Conservation (phyloP, 1,140 invertebrate species). For the Hetaerina americana region DNA sequence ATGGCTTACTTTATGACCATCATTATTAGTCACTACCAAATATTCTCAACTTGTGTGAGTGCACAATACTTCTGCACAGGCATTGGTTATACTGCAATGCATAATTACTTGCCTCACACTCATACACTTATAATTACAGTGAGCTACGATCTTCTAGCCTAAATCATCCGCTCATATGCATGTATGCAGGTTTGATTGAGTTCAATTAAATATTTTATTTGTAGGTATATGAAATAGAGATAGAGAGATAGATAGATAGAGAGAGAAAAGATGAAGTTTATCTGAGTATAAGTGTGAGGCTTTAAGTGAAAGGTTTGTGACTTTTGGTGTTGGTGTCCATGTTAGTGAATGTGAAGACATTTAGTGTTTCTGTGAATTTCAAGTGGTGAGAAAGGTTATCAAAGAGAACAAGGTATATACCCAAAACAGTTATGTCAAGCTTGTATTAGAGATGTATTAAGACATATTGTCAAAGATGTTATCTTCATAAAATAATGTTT, state of each 20-base stretch:
- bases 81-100: not conserved
- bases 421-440: not conserved
- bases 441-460: not conserved
- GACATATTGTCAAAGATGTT: too few relatives aligned
- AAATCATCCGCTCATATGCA: not conserved
- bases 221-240: not conserved
- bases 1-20: not conserved
- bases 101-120: not conserved
- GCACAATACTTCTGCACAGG: not conserved
- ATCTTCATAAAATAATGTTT: not conserved
- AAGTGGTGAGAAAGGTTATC: not conserved
- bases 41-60: not conserved
- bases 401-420: not conserved
- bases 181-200: not conserved
- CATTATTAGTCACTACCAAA: not conserved
- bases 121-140: not conserved
- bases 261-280: not conserved
- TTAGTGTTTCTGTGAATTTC: not conserved
- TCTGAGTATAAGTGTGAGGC: too few relatives aligned
- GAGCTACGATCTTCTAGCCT: not conserved
- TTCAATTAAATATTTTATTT: too few relatives aligned
- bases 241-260: not conserved
- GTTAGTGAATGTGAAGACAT: too few relatives aligned
- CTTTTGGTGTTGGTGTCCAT: not conserved
- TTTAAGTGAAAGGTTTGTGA: not conserved